Conservation (phyloP, 2,797 vertebrate species). For the Cyprinodon diabolis region DNA sequence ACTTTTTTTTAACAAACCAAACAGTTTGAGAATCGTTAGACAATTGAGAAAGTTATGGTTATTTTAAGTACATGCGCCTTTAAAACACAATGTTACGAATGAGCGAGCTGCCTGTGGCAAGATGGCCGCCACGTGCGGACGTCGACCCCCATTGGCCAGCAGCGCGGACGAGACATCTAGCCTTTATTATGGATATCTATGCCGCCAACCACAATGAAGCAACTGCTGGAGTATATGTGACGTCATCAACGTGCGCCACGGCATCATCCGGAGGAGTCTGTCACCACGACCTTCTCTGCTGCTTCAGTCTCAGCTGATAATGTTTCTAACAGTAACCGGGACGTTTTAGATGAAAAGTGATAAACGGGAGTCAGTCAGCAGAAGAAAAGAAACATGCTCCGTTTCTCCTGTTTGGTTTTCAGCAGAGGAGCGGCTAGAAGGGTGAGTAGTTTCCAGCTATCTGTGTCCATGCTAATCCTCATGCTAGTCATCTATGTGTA, state of each 20-base stretch:
- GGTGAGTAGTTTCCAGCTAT: slow-evolving; percentile 48
- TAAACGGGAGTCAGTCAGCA: background rate
- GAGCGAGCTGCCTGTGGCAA: no score
- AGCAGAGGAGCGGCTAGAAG: slow-evolving; percentile 50
- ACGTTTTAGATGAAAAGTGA: background rate
- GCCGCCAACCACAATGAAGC: no score
- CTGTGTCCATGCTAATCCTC: background rate
- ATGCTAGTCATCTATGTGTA: background rate
- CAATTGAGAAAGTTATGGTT: no score
- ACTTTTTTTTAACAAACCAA: no score
- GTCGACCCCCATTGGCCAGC: no score
- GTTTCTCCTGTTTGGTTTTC: slow-evolving; percentile 37
- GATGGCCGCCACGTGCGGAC: no score
- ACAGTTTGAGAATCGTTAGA: no score
- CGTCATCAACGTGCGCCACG: slow-evolving; percentile 54
- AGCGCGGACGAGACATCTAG: no score
- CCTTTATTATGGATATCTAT: no score
- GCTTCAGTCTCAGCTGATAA: fast-evolving
- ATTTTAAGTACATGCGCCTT: no score
- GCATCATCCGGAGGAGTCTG: background rate
- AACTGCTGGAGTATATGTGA: fast-evolving
- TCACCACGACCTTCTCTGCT: slow-evolving; percentile 48
- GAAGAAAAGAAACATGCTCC: slow-evolving; percentile 43
- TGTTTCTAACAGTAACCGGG: background rate
- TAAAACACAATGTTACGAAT: no score